Base-by-base conservation (phyloP, 2,797 vertebrate genomes). In the Psittacula echo region DNA sequence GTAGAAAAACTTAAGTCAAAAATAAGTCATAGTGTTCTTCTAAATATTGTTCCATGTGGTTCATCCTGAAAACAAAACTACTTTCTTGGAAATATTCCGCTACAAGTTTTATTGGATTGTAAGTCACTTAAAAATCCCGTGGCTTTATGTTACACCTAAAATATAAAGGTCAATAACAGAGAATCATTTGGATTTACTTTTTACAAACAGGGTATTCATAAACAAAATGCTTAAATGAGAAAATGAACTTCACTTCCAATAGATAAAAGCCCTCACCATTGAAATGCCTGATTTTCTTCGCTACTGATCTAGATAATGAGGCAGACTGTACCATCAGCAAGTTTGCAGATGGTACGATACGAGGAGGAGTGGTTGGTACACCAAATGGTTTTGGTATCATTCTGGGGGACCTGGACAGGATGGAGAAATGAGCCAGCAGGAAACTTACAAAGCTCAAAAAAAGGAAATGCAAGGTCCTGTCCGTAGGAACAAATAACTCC, bases 11-110 rank as follows among this genome's bases (percentile, higher is more conserved):
- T 70, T 94, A 37, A 30, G 53, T 86, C 29, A 89, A 96, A 97
- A 96, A 81, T 82, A 95, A 96, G 39, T 80, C 39, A 71, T 87
- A 87, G 89, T 85, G 47, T 94, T 95, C 48, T 85, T 95, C 53
- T 90, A 90, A 95, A 80, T 85, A 73, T 88, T 95, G 90, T 80
- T 88, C 32, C 60, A 45, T 80, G 62, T 95, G 47, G 50, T 74
- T 87, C 56, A 29, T 20, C 76, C 70, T 78, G 84, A 94, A 96
- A 96, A 91, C 44, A 87, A 75, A 87, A n/a, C 79, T 85, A 82
- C 66, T 96, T 96, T 77, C 61, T 39, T 96, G 81, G 84, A 95
- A 96, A 89, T 87, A 93, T 51, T 90, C 34, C 42, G 45, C 67
- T 89, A 85, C 87, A 95, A 93, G 83, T 96, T 89, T 87, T 78